These are phyloP conservation scores for Scelioninae gen. 1 DNA, from an alignment of 2,888 invertebrate species.

Conservation along the genomic window DNA sequence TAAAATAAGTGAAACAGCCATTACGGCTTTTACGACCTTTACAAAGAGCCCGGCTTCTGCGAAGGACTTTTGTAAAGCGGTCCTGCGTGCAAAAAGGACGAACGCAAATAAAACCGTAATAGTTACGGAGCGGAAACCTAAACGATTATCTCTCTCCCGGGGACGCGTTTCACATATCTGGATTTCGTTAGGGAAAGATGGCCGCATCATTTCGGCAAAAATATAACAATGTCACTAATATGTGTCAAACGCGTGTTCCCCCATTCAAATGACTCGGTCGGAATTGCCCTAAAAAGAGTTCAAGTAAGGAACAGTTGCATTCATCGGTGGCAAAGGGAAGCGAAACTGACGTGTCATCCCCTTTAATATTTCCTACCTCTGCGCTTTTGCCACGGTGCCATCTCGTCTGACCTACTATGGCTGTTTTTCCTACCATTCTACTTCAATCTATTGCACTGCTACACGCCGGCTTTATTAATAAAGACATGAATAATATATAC, in stretches of 20 bases:
- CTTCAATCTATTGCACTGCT: slow-evolving; percentile 40
- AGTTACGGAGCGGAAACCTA: slow-evolving; percentile 64
- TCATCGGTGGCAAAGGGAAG: slow-evolving; percentile 53
- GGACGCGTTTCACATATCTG: slow-evolving; percentile 53
- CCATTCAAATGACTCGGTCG: slow-evolving; percentile 49
- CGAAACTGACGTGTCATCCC: slow-evolving; percentile 69
- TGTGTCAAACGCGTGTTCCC: slow-evolving; percentile 34
- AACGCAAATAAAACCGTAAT: slow-evolving; percentile 65
- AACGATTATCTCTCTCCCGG: slow-evolving; percentile 65
- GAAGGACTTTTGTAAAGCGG: slow-evolving; percentile 58
- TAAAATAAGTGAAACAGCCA: slow-evolving; percentile 67
- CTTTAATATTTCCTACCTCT: slow-evolving; percentile 73
- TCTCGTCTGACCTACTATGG: slow-evolving; percentile 71
- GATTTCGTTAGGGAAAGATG: slow-evolving; percentile 62
- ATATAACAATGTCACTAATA: slow-evolving; percentile 31
- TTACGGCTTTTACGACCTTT: slow-evolving; percentile 65
- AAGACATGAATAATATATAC: slow-evolving; percentile 54
- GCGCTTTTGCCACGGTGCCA: slow-evolving; percentile 68
- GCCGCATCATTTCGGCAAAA: slow-evolving; percentile 47
- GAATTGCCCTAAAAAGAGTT: slow-evolving; percentile 65
- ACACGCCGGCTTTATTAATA: slow-evolving; percentile 61
- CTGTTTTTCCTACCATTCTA: slow-evolving; percentile 50
- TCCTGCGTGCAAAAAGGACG: slow-evolving; percentile 55
- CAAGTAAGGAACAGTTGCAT: slow-evolving; percentile 51
- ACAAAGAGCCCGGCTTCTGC: slow-evolving; percentile 48